A percentile compares a stretch with the other conserved stretches of the same genome.
Conservation (phyloP, 2,797 vertebrate species). For the Acomys russatus region DNA sequence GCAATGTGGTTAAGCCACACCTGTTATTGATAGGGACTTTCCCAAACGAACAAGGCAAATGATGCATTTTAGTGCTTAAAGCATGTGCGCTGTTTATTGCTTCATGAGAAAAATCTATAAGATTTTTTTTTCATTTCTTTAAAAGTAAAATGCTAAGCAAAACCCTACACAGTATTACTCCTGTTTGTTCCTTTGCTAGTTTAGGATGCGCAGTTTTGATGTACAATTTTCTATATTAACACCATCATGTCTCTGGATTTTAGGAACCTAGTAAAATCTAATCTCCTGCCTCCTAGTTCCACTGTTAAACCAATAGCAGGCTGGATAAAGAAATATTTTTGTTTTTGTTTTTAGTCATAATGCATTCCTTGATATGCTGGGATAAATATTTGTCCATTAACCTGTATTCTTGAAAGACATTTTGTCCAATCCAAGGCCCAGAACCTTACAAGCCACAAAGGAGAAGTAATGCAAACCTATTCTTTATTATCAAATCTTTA, state of each 20-base stretch:
- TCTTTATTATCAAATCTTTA: conserved; percentile 46
- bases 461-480: background rate
- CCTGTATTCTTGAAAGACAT: background rate
- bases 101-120: background rate
- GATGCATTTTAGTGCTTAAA: conserved; percentile 70
- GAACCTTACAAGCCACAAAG: conserved; percentile 13
- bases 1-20: conserved; percentile 38
- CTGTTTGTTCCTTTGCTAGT: conserved; percentile 55
- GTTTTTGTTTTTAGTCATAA: conserved; percentile 20
- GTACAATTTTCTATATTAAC: conserved; percentile 37
- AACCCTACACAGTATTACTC: conserved; percentile 51
- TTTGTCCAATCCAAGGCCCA: background rate
- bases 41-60: conserved; percentile 46
- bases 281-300: background rate
- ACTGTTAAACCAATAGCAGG: background rate
- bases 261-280: conserved; percentile 70
- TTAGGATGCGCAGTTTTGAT: conserved; percentile 57
- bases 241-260: conserved; percentile 59
- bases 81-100: conserved; percentile 4
- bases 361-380: conserved; percentile 6
- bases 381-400: conserved; percentile 1
- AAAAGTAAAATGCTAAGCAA: conserved; percentile 27
- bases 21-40: conserved; percentile 77
- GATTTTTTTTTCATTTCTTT: conserved; percentile 43
- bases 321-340: conserved; percentile 47